phyloP scores from a whole-genome alignment of 2,888 invertebrate species.

The Spisula solida region DNA sequence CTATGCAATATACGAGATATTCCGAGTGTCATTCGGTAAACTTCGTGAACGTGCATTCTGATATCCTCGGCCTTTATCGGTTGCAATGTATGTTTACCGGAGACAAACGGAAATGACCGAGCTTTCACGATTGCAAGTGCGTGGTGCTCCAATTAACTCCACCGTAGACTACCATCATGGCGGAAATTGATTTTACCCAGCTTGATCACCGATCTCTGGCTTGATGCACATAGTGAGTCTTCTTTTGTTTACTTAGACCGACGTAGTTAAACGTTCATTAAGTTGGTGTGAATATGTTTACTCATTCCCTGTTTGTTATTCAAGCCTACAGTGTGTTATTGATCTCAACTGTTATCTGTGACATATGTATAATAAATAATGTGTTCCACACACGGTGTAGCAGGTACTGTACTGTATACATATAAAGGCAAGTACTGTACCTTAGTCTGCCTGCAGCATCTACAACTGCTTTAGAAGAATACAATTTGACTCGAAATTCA shows the following conservation, averaged over 20 bases:
- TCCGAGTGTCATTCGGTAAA: neutral
- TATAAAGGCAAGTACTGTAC: too few species aligned
- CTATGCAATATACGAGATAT: conserved; percentile 54
- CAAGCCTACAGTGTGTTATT: too few species aligned
- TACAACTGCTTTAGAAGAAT: neutral
- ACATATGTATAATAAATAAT: too few species aligned
- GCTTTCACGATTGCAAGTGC: too few species aligned
- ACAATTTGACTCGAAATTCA: neutral
- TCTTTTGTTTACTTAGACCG: neutral
- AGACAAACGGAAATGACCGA: too few species aligned
- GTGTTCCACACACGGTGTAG: too few species aligned
- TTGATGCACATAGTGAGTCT: neutral
- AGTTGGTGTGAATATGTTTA: neutral
- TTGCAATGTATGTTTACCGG: too few species aligned
- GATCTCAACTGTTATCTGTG: too few species aligned
- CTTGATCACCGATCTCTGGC: neutral
- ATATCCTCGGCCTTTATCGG: too few species aligned
- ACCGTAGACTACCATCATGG: conserved; percentile 2
- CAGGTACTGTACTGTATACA: too few species aligned
- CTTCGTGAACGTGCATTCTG: too few species aligned
- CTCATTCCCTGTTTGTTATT: neutral
- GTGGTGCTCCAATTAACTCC: neutral
- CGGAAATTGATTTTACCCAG: neutral
- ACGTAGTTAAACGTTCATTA: neutral
- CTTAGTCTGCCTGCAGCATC: neutral